These are phyloP conservation scores for Leptoteleia sp. DNA, from an alignment of 1,140 invertebrate species.

Conservation along the genomic window DNA sequence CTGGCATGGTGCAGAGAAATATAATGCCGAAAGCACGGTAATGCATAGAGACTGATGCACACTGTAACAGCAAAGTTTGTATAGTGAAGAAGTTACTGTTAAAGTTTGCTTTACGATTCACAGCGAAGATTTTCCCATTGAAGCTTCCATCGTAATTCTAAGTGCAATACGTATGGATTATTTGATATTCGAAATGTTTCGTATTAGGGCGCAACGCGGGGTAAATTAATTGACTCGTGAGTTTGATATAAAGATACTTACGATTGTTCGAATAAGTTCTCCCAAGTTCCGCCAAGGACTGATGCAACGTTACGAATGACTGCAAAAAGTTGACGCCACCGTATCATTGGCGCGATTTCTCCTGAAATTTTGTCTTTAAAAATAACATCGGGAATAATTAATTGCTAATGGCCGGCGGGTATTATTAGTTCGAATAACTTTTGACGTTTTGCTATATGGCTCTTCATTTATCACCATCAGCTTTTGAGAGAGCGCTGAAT, in stretches of 20 bases:
- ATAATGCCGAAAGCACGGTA: conserved; percentile 51
- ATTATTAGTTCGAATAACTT: conserved; percentile 16
- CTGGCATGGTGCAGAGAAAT: conserved; percentile 42
- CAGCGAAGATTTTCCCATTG: conserved; percentile 40
- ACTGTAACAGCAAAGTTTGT: conserved; percentile 57
- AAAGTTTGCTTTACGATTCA: conserved; percentile 61
- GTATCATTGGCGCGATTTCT: no score
- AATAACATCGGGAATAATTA: conserved; percentile 18
- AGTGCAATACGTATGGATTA: conserved; percentile 45
- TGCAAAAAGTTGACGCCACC: conserved; percentile 3
- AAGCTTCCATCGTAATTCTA: conserved; percentile 32
- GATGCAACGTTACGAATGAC: no score
- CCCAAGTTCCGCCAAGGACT: no score
- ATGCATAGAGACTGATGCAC: conserved; percentile 53
- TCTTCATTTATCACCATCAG: background rate
- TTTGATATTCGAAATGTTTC: conserved; percentile 33
- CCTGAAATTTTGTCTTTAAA: no score
- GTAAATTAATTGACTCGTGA: conserved; percentile 37
- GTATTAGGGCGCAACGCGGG: conserved; percentile 20
- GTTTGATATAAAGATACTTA: conserved; percentile 30
- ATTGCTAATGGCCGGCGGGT: conserved; percentile 7
- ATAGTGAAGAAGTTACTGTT: conserved; percentile 53
- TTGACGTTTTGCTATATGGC: conserved; percentile 1
- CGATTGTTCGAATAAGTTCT: no score
- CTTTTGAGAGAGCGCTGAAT: conserved; percentile 3